These are phyloP conservation scores for Anthoscopus minutus DNA, from an alignment of 2,113 vertebrate species.

Conservation along the genomic window DNA sequence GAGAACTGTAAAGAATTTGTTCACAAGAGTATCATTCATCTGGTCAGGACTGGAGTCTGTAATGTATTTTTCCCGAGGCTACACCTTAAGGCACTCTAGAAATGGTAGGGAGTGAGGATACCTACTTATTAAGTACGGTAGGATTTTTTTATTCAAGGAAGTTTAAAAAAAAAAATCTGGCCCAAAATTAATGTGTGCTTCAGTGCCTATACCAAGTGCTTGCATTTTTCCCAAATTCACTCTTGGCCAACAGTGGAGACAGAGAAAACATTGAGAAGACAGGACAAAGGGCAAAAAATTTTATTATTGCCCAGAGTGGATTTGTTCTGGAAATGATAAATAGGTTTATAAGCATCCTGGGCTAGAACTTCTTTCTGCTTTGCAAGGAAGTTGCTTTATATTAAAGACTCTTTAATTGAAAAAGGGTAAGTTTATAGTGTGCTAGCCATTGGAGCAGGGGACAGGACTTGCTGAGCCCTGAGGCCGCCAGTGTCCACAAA, in stretches of 20 bases:
- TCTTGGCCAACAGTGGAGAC: neutral
- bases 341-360: neutral
- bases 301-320: neutral
- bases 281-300: neutral
- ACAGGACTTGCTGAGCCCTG: neutral
- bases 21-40: neutral
- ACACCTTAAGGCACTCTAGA: constrained; percentile 42
- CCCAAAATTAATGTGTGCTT: neutral
- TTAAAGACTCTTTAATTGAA: neutral
- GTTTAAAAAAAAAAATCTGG: neutral
- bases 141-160: neutral
- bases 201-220: neutral
- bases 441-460: neutral
- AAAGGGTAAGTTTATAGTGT: neutral
- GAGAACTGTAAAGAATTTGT: neutral
- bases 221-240: neutral
- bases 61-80: constrained; percentile 48
- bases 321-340: neutral
- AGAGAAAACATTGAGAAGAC: neutral
- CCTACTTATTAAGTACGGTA: neutral
- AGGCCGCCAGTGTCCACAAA: no score
- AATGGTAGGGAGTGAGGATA: neutral
- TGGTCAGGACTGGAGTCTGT: neutral
- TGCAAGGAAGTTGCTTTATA: neutral
- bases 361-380: neutral